Conservation (phyloP, 2,797 vertebrate genomes). For the Anabas testudineus region DNA sequence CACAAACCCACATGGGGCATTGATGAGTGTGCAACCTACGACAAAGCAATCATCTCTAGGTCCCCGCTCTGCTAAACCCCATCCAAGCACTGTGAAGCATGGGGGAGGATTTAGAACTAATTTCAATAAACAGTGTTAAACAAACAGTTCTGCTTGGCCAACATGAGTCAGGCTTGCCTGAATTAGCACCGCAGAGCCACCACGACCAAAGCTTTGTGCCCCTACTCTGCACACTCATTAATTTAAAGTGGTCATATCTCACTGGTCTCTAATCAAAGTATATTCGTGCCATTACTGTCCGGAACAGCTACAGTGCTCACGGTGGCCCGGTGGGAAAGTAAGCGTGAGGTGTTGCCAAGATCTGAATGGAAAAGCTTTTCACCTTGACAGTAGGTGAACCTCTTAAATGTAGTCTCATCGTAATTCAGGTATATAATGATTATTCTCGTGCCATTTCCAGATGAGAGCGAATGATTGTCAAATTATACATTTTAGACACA, state of each 20-base stretch:
- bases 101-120: constrained; percentile 69
- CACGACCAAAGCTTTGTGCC: constrained; percentile 57
- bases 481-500: not conserved
- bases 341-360: constrained; percentile 71
- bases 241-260: constrained; percentile 81
- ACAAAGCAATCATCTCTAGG: constrained; percentile 65
- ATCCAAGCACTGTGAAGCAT: constrained; percentile 40
- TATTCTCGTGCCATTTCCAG: constrained; percentile 19
- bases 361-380: constrained; percentile 70
- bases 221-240: constrained; percentile 71
- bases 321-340: constrained; percentile 59
- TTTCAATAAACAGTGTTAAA: constrained; percentile 79
- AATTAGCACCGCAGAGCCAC: constrained; percentile 74
- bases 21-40: constrained; percentile 48
- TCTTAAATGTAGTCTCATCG: constrained; percentile 47
- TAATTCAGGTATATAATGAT: constrained; percentile 33
- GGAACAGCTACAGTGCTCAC: constrained; percentile 57
- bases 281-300: constrained; percentile 73
- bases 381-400: constrained; percentile 67
- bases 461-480: constrained; percentile 27
- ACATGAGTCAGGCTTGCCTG: constrained; percentile 64
- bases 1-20: constrained; percentile 31
- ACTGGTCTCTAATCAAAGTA: constrained; percentile 78
- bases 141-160: constrained; percentile 69
- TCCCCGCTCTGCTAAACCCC: constrained; percentile 53